A percentile compares a stretch with the other conserved stretches of the same genome.
phyloP scores from a whole-genome alignment of 2,888 invertebrate species.

The Blera fallax region DNA sequence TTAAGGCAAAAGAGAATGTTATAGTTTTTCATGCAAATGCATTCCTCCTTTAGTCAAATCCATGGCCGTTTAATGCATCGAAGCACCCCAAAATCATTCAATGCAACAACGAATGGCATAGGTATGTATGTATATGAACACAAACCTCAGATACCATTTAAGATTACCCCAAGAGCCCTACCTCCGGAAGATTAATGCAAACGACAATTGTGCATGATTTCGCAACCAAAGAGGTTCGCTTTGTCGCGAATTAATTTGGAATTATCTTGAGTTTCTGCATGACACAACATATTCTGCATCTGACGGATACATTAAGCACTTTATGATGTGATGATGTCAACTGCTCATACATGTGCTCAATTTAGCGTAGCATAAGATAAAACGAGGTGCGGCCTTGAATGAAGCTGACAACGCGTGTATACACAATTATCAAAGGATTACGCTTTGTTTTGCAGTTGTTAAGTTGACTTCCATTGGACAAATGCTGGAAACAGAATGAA shows the following conservation, averaged over 20 bases:
- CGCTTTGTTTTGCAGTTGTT: no score
- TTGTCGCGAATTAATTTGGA: slow-evolving; percentile 3
- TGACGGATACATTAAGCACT: not conserved
- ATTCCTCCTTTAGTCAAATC: no score
- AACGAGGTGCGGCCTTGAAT: slow-evolving; percentile 2
- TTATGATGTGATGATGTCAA: slow-evolving; percentile 31
- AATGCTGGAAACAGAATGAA: no score
- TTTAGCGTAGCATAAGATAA: not conserved
- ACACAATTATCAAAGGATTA: not conserved
- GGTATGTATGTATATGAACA: no score
- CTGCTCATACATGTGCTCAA: not conserved
- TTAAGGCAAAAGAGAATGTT: no score
- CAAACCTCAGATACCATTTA: no score
- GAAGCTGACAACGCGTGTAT: no score
- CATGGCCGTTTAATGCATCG: no score
- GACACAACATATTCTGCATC: not conserved
- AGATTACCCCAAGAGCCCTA: slow-evolving; percentile 34
- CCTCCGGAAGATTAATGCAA: slow-evolving; percentile 34
- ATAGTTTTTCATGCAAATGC: no score
- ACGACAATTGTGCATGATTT: slow-evolving; percentile 4
- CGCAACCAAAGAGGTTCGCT: not conserved
- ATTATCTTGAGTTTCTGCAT: slow-evolving; percentile 5
- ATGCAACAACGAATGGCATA: no score
- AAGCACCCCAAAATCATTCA: no score
- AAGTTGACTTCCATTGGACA: no score